A percentile compares a stretch with the other conserved stretches of the same genome.
These are phyloP conservation scores for Chrysemys picta DNA, from an alignment of 2,113 vertebrate species.

Conservation along the genomic window DNA sequence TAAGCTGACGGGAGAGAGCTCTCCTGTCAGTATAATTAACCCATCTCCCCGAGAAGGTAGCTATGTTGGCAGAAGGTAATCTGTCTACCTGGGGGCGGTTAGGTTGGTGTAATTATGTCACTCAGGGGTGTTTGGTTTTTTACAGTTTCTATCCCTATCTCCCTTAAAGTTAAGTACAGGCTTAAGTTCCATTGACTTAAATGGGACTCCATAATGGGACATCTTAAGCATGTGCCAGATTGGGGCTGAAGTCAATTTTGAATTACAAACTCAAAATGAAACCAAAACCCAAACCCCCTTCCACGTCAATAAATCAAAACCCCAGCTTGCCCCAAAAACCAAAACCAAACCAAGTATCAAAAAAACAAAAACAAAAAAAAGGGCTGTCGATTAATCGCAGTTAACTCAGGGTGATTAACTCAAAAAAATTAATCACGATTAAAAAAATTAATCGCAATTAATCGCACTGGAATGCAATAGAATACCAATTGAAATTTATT, in stretches of 20 bases:
- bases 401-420: no score
- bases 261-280: conserved; percentile 17
- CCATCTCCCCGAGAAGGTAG: background rate
- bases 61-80: background rate
- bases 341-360: background rate
- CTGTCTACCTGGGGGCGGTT: background rate
- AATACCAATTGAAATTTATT: no score
- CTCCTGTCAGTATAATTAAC: background rate
- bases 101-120: background rate
- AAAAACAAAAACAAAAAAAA: no score
- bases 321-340: background rate
- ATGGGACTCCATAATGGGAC: background rate
- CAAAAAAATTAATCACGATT: no score
- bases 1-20: no score
- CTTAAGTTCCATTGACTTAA: background rate
- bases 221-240: conserved; percentile 12
- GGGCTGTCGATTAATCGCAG: no score
- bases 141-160: background rate
- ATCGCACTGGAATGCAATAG: no score
- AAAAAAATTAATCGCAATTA: no score
- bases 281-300: background rate
- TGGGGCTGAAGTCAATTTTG: conserved; percentile 37
- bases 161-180: background rate
- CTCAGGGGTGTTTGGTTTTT: background rate
- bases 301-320: background rate